phyloP scores from a whole-genome alignment of 2,113 vertebrate species.

The Podarcis cretensis region DNA sequence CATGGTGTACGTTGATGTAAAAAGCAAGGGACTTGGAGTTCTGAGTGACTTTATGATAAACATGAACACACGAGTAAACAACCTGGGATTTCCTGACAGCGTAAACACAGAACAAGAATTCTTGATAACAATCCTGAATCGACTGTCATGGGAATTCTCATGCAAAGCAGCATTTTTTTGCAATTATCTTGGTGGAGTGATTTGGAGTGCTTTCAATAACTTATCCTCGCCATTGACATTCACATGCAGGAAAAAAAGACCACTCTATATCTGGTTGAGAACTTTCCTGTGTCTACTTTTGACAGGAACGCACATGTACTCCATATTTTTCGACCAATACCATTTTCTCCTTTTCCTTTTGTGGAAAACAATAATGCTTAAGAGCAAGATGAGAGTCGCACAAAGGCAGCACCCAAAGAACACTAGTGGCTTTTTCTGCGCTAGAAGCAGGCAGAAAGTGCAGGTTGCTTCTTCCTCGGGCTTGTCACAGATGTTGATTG shows the following conservation, averaged over 20 bases:
- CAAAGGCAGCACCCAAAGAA: constrained; percentile 87
- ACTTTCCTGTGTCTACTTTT: constrained; percentile 42
- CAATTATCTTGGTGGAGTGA: constrained; percentile 67
- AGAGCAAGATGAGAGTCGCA: constrained; percentile 77
- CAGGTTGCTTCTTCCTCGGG: constrained; percentile 63
- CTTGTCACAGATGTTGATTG: constrained; percentile 53
- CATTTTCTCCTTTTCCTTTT: constrained; percentile 79
- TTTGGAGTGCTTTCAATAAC: constrained; percentile 39
- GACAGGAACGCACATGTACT: constrained; percentile 53
- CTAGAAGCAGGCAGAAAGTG: constrained; percentile 75
- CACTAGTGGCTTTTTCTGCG: constrained; percentile 83
- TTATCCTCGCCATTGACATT: accelerated
- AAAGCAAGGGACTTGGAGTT: not conserved
- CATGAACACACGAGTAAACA: not conserved
- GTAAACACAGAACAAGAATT: not conserved
- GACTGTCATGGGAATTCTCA: not conserved
- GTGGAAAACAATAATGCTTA: constrained; percentile 75
- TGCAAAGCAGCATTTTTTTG: not conserved
- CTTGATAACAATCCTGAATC: not conserved
- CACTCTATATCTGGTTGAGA: constrained; percentile 5
- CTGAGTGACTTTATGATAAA: not conserved
- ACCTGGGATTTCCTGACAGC: not conserved
- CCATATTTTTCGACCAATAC: constrained; percentile 67
- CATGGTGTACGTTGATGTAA: not conserved
- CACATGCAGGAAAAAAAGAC: not conserved